Conservation (phyloP, 2,888 invertebrate genomes). For the Sarcophaga rosellei region DNA sequence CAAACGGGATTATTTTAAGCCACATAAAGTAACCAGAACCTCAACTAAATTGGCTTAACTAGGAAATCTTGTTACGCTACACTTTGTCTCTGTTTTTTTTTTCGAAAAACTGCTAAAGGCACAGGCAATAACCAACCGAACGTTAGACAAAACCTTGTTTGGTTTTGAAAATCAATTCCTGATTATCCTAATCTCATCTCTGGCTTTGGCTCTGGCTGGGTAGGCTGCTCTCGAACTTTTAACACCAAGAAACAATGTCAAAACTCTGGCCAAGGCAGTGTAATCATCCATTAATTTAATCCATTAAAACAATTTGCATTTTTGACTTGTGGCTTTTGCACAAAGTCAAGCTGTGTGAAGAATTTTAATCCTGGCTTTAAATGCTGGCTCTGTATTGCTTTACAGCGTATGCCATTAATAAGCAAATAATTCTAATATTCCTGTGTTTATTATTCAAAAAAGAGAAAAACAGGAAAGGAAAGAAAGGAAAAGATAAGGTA, state of each 20-base stretch:
- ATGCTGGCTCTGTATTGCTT: slow-evolving; percentile 27
- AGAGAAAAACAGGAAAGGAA: not conserved
- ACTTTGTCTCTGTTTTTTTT: not conserved
- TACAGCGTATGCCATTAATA: slow-evolving; percentile 27
- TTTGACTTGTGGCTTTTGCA: slow-evolving; percentile 67
- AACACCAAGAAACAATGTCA: slow-evolving; percentile 21
- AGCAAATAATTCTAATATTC: slow-evolving; percentile 58
- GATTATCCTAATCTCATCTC: slow-evolving; percentile 43
- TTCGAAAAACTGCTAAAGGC: not conserved
- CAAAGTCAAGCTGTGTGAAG: slow-evolving; percentile 66
- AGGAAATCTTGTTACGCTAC: slow-evolving; percentile 51
- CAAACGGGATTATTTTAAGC: slow-evolving; percentile 52
- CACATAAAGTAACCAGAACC: slow-evolving; percentile 19
- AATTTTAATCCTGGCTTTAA: slow-evolving; percentile 50
- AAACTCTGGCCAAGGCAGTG: slow-evolving; percentile 6
- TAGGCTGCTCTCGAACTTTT: slow-evolving; percentile 27
- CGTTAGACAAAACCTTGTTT: slow-evolving; percentile 42
- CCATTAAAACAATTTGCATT: slow-evolving; percentile 48
- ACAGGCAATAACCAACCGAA: no score
- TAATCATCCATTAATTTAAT: slow-evolving; percentile 28
- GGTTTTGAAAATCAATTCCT: slow-evolving; percentile 59
- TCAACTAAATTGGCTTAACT: slow-evolving; percentile 21
- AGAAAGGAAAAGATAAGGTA: slow-evolving; percentile 1
- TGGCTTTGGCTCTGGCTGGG: no score
- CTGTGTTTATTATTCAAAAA: not conserved